These are phyloP conservation scores for Pangasianodon hypophthalmus DNA, from an alignment of 2,113 vertebrate genomes.

Conservation along the genomic window DNA sequence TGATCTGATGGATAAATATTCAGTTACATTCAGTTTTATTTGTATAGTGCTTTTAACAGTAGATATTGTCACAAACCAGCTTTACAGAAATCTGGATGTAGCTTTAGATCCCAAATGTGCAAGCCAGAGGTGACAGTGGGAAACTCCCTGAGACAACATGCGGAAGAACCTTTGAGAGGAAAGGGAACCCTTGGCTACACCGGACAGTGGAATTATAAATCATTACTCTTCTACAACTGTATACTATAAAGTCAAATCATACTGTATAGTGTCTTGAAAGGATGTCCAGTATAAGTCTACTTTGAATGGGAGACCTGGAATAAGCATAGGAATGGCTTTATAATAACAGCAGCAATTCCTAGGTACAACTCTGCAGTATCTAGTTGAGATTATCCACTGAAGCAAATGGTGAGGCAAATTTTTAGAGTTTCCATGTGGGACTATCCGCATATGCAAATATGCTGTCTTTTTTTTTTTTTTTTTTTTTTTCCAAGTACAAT, in stretches of 20 bases:
- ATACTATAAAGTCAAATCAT: background rate
- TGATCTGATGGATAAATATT: background rate
- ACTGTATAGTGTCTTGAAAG: background rate
- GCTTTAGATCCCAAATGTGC: background rate
- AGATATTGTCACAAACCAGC: background rate
- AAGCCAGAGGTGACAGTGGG: background rate
- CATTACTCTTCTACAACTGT: background rate
- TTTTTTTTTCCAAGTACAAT: too few relatives aligned
- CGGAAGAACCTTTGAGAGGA: background rate
- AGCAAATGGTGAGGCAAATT: background rate
- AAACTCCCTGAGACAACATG: background rate
- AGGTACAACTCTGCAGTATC: background rate
- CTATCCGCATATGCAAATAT: background rate
- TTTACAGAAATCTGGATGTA: background rate
- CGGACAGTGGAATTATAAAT: background rate
- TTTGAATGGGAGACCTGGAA: background rate
- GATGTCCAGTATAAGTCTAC: background rate
- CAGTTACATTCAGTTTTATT: background rate
- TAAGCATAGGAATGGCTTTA: background rate
- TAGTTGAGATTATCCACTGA: background rate
- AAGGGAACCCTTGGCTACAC: background rate
- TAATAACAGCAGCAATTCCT: background rate
- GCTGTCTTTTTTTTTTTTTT: background rate
- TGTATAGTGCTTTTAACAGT: background rate
- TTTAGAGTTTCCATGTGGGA: background rate